Evolutionary conservation across 2,113 vertebrate genomes (phyloP).

Genomic region (Jacana jacana): DNA sequence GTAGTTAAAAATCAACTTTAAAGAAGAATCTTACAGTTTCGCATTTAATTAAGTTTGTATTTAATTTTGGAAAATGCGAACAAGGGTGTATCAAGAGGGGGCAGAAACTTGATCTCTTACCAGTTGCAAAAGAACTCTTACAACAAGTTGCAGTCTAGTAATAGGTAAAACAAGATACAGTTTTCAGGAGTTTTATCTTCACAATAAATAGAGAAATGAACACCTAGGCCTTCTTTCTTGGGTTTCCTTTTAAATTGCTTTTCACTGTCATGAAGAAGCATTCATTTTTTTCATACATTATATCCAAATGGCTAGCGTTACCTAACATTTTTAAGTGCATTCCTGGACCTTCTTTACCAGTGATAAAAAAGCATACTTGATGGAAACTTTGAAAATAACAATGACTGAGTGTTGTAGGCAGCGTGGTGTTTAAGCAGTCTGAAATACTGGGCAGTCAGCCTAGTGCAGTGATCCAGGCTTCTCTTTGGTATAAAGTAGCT

Average conservation of each 20-base stretch:
- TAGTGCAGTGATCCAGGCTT: background rate
- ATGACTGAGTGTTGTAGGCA: background rate
- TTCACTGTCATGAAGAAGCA: fast-evolving
- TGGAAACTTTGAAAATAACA: background rate
- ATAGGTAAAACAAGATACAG: background rate
- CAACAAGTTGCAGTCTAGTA: background rate
- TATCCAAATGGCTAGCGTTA: background rate
- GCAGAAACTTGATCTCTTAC: fast-evolving
- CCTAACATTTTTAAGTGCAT: background rate
- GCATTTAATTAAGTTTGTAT: background rate
- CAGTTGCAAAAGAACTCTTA: background rate
- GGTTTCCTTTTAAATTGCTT: background rate
- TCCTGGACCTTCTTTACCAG: background rate
- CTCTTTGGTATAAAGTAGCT: background rate
- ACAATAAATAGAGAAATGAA: background rate
- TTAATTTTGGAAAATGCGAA: background rate
- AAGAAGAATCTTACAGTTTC: background rate
- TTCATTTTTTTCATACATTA: background rate
- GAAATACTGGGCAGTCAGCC: background rate
- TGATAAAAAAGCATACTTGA: background rate
- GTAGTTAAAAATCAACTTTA: background rate
- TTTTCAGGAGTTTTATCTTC: background rate
- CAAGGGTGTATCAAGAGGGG: fast-evolving
- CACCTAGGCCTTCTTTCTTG: background rate
- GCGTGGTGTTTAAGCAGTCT: background rate